A percentile compares a stretch with the other conserved stretches of the same genome.
Conservation (phyloP, 2,888 invertebrate genomes). For the Miltochrista miniata region DNA sequence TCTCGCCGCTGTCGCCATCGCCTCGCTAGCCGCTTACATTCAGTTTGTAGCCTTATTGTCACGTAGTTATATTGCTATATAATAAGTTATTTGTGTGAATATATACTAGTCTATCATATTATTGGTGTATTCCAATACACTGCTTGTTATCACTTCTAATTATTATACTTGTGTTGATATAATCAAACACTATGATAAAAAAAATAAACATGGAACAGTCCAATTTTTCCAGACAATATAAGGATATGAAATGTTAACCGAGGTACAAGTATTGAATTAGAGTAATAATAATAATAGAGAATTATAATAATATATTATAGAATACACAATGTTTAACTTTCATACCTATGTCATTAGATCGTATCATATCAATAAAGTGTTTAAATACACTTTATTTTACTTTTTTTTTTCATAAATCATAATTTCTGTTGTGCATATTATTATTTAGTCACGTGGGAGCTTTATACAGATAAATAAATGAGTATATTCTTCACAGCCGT, state of each 20-base stretch:
- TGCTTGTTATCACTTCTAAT: slow-evolving; percentile 43
- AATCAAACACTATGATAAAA: slow-evolving; percentile 44
- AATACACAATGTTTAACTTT: slow-evolving; percentile 45
- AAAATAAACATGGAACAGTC: slow-evolving; percentile 46
- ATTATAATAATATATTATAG: slow-evolving; percentile 42
- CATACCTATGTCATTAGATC: slow-evolving; percentile 41
- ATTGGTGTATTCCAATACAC: slow-evolving; percentile 44
- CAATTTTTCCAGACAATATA: slow-evolving; percentile 59
- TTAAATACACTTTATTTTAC: slow-evolving; percentile 28
- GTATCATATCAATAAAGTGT: slow-evolving; percentile 31
- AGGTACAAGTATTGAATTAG: slow-evolving; percentile 64
- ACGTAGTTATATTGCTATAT: slow-evolving; percentile 37
- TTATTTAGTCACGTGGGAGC: slow-evolving; percentile 61
- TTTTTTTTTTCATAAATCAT: slow-evolving; percentile 41
- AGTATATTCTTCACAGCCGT: slow-evolving; percentile 73
- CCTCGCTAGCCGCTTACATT: too few species aligned
- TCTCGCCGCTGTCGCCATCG: too few species aligned
- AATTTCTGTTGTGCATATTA: slow-evolving; percentile 55
- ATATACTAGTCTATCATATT: slow-evolving; percentile 53
- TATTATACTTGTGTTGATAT: slow-evolving; percentile 42
- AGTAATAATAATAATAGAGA: slow-evolving; percentile 28
- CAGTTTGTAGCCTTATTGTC: too few species aligned
- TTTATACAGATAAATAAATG: slow-evolving; percentile 72
- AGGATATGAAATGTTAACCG: slow-evolving; percentile 50
- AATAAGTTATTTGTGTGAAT: slow-evolving; percentile 48